phyloP scores from a whole-genome alignment of 2,888 invertebrate genomes.

The Oligia latruncula region DNA sequence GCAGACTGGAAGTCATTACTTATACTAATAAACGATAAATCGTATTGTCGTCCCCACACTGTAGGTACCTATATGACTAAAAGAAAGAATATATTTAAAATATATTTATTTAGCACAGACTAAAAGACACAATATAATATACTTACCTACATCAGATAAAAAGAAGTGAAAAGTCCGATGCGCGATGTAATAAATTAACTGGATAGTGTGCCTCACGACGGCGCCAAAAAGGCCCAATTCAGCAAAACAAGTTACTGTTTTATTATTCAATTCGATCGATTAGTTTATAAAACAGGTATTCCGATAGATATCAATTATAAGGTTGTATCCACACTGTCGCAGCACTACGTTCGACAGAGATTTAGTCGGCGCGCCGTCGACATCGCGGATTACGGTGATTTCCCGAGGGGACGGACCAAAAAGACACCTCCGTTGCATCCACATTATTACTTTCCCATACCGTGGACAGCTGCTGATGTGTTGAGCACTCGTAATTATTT shows the following conservation, averaged over 20 bases:
- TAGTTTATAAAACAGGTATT: not conserved
- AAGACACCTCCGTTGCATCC: conserved; percentile 88
- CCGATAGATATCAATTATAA: conserved; percentile 38
- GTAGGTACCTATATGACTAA: too few relatives aligned
- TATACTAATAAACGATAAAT: not conserved
- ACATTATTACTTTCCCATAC: conserved; percentile 88
- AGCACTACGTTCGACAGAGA: conserved; percentile 83
- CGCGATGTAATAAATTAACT: not conserved
- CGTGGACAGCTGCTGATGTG: conserved; percentile 78
- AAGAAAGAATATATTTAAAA: not conserved
- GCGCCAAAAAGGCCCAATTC: not conserved
- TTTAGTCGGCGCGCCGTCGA: conserved; percentile 84
- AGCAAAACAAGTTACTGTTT: not conserved
- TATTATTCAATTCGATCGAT: not conserved
- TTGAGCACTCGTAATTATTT: conserved; percentile 83
- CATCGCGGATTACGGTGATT: conserved; percentile 89
- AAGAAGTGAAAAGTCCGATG: not conserved
- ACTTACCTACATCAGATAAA: too few relatives aligned
- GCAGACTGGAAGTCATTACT: not conserved
- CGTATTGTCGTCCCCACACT: not conserved
- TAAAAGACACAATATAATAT: too few relatives aligned
- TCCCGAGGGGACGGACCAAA: conserved; percentile 88
- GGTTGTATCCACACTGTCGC: conserved; percentile 47
- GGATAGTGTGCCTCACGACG: too few relatives aligned
- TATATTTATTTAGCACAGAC: not conserved